Base-by-base conservation (phyloP, 2,113 vertebrate species). In the Taxidea taxus region DNA sequence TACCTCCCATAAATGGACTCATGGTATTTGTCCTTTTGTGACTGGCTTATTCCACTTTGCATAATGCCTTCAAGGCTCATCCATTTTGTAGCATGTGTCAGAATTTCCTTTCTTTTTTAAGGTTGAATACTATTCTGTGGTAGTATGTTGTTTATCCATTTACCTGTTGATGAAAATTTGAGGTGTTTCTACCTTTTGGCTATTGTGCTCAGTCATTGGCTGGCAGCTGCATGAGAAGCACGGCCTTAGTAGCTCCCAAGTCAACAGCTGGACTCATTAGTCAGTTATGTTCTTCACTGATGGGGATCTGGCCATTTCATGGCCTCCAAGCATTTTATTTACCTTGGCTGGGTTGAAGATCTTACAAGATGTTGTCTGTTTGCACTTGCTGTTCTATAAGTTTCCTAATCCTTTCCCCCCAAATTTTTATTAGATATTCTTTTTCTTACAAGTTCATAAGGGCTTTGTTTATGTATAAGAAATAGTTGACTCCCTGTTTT, bases 381-480 rank as follows among this genome's bases (percentile, higher is more conserved):
- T 91, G 37, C 5, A 78, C 20, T 66, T 86, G 13, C n/a, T 78
- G 18, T 27, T 93, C 60, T 66, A 20, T 89, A 92, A 62, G 51
- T 87, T 90, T 94, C 31, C 66, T 81, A 75, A 82, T 64, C n/a
- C 60, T 81, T 92, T 44, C 23, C 23, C 34, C 15, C 7, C 21
- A 74, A 29, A 90, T 87, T 72, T 90, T 29, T 90, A 42, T 62
- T 93, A 39, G 56, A 80, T 37, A 90, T 49, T 77, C 18, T 66
- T 88, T 80, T 64, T 83, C 49, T 90, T 87, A 42, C 34, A 92
- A 84, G 92, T 74, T 87, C n/a, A 37, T 54, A n/a, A 90, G 60
- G 12, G 29, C 27, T 84, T 92, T 97, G 7, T 56, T 91, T 56
- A n/a, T 16, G 25, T 47, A 47, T 78, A 92, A 92, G 89, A 92